Conservation (phyloP, 2,888 invertebrate genomes). For the Ametastegia equiseti region DNA sequence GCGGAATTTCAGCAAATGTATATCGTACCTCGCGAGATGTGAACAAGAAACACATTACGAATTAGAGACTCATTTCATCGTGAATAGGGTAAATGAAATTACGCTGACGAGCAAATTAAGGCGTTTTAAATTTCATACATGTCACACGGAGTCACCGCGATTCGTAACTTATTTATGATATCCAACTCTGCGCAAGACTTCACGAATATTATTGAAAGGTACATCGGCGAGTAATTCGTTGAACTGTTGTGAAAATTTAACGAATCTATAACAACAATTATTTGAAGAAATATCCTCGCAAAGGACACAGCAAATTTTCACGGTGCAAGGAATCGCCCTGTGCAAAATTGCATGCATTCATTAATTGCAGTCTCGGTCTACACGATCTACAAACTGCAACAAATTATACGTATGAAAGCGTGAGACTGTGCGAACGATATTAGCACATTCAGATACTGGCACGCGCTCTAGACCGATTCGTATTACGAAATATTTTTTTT, state of each 20-base stretch:
- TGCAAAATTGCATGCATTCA: background rate
- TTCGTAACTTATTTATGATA: slow-evolving; percentile 14
- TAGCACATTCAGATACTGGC: background rate
- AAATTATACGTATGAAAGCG: background rate
- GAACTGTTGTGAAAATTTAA: too few relatives aligned
- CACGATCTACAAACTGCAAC: background rate
- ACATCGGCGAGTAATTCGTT: background rate
- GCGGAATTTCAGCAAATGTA: background rate
- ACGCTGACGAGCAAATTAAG: background rate
- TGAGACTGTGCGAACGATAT: background rate
- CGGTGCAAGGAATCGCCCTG: too few relatives aligned
- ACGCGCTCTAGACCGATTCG: background rate
- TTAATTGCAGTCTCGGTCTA: background rate
- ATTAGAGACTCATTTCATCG: background rate
- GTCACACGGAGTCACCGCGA: slow-evolving; percentile 13
- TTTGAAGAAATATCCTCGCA: background rate
- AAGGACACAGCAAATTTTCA: background rate
- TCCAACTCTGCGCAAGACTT: background rate
- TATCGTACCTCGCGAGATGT: background rate
- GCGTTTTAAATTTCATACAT: slow-evolving; percentile 7
- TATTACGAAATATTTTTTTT: background rate
- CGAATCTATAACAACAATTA: too few relatives aligned
- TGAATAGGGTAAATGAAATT: background rate
- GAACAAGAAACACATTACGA: background rate
- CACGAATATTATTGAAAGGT: slow-evolving; percentile 17